Conservation (phyloP, 2,888 invertebrate genomes). For the Cordylochernes scorpioides region DNA sequence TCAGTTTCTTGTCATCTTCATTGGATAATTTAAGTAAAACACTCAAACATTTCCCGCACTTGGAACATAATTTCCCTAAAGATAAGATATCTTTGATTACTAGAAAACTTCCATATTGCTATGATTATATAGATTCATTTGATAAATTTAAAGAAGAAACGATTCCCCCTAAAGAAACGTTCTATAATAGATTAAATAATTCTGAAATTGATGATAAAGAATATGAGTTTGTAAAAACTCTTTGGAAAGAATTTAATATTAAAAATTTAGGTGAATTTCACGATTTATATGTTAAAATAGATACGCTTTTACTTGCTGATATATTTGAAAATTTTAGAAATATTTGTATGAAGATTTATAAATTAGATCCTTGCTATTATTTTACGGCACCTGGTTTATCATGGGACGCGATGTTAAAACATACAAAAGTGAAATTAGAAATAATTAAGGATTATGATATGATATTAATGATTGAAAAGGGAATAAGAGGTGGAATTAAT, state of each 20-base stretch:
- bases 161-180: slow-evolving; percentile 9
- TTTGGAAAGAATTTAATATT: slow-evolving; percentile 15
- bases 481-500: slow-evolving; percentile 13
- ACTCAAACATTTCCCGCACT: slow-evolving; percentile 8
- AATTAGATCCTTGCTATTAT: slow-evolving; percentile 16
- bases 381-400: slow-evolving; percentile 17
- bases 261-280: slow-evolving; percentile 15
- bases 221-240: slow-evolving; percentile 13
- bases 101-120: slow-evolving; percentile 17
- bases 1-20: slow-evolving; percentile 6
- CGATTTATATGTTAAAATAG: slow-evolving; percentile 15
- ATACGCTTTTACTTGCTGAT: slow-evolving; percentile 17
- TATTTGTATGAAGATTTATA: slow-evolving; percentile 14
- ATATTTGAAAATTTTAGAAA: slow-evolving; percentile 19
- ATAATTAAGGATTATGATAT: slow-evolving; percentile 16
- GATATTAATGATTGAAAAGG: slow-evolving; percentile 15
- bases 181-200: not conserved
- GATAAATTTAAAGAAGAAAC: slow-evolving; percentile 15
- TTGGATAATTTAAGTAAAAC: slow-evolving; percentile 11
- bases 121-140: slow-evolving; percentile 16
- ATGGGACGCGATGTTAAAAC: slow-evolving; percentile 18
- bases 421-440: slow-evolving; percentile 15
- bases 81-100: slow-evolving; percentile 3
- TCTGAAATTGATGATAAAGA: slow-evolving; percentile 4
- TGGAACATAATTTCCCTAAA: slow-evolving; percentile 7